Evolutionary conservation across 2,797 vertebrate genomes (phyloP), one percentile per base, ranked within the genome.

Genomic region (Denticeps clupeoides): DNA sequence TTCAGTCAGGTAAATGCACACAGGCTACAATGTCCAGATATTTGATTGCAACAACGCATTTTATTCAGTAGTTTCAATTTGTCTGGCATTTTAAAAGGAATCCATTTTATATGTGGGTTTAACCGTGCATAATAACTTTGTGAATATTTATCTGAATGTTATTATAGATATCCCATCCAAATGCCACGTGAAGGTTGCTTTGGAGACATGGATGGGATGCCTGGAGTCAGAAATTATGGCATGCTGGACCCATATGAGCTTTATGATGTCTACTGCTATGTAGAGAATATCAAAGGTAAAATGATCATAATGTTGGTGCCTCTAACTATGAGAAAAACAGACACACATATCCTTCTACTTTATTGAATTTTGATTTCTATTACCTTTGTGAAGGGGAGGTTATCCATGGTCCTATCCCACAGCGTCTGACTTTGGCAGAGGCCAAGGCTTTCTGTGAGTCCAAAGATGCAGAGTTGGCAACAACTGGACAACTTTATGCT

Each of bases 261-360:
- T 60, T 95, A 87, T 8, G 93, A 97, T 1, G 91, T 90, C 37
- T 96, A 94, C 75, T 98, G 93, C 71, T 97, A 94, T 1, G 80
- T 89, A 3, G 87, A 93, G 64, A 86, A 89, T 5, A 82, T 87
- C 2, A 67, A 86, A 15, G 94, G 94, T 98, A 71, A 77, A 27
- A n/a, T 24, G 32, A 13, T 25, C 8, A 18, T 32, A 24, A 25
- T 16, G 18, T 10, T n/a, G 42, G 32, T 13, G 12, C 7, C 10
- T 24, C 2, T 16, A 47, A 13, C 21, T 26, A 43, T 33, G 49
- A 45, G 2, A 29, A 7, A 49, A 33, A n/a, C 8, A 32, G 8
- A 45, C 4, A 2, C 19, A 15, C 4, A 5, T 4, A 24, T 21
- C 8, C 16, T 33, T 55, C 16, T 1, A 15, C 18, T 6, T 19